Percentiles rank a stretch among this genome's conserved stretches.
Conservation (phyloP, 2,113 vertebrate genomes). For the Protobothrops flavoviridis region DNA sequence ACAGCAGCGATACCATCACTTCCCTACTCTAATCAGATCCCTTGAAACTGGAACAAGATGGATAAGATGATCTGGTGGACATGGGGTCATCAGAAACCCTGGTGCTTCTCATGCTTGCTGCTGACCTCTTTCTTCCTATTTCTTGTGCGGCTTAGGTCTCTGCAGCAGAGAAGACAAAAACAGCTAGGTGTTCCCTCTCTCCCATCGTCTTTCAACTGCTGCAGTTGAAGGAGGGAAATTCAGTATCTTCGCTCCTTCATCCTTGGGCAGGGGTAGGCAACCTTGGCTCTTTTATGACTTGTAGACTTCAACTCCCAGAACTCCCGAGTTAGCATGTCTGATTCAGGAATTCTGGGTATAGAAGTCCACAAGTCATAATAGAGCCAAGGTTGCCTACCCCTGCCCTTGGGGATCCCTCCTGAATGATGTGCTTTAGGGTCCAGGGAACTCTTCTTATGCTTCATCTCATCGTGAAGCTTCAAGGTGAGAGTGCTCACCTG, state of each 20-base stretch:
- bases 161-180: not conserved
- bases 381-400: too few relatives aligned
- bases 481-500: not conserved
- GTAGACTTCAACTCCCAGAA: too few relatives aligned
- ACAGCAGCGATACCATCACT: not conserved
- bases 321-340: too few relatives aligned
- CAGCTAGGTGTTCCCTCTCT: not conserved
- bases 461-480: not conserved
- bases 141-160: not conserved
- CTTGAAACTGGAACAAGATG: not conserved
- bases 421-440: not conserved
- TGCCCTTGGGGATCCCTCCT: too few relatives aligned
- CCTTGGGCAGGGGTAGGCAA: too few relatives aligned
- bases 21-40: not conserved
- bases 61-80: not conserved
- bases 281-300: too few relatives aligned
- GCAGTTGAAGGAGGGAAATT: not conserved
- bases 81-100: not conserved
- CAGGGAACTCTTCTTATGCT: not conserved
- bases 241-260: not conserved
- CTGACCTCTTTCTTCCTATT: not conserved
- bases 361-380: too few relatives aligned
- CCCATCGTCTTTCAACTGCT: not conserved
- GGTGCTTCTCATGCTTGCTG: not conserved
- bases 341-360: too few relatives aligned